Conservation (phyloP, 2,113 vertebrate species). For the Pedionomus torquatus region DNA sequence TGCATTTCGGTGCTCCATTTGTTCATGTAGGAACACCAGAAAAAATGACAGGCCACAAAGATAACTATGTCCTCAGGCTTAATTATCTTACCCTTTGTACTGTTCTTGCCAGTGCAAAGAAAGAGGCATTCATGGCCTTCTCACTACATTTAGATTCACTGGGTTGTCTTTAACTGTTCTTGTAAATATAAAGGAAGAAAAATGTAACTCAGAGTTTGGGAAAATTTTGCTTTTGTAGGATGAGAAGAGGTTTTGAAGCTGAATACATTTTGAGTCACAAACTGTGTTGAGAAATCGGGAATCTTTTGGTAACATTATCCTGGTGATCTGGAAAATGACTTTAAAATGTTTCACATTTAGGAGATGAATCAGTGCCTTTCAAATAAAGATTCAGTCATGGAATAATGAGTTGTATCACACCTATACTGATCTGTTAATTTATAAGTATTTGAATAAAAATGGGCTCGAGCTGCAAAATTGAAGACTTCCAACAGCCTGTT, state of each 20-base stretch:
- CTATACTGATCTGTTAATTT: background rate
- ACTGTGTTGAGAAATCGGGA: background rate
- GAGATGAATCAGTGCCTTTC: background rate
- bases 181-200: background rate
- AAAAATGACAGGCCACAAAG: background rate
- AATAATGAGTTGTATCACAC: background rate
- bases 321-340: background rate
- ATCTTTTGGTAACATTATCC: background rate
- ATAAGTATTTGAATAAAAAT: background rate
- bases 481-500: background rate
- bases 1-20: conserved; percentile 40
- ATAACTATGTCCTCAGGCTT: background rate
- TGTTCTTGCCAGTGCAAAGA: background rate
- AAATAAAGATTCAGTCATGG: background rate
- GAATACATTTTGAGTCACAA: background rate
- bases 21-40: background rate
- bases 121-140: background rate
- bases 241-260: background rate
- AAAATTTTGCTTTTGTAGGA: background rate
- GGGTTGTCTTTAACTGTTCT: background rate
- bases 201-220: background rate
- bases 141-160: background rate
- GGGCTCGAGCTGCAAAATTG: background rate
- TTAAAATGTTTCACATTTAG: accelerated
- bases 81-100: conserved; percentile 16